A percentile compares a stretch with the other conserved stretches of the same genome.
phyloP scores from a whole-genome alignment of 1,140 invertebrate species.

The Hirudo medicinalis region DNA sequence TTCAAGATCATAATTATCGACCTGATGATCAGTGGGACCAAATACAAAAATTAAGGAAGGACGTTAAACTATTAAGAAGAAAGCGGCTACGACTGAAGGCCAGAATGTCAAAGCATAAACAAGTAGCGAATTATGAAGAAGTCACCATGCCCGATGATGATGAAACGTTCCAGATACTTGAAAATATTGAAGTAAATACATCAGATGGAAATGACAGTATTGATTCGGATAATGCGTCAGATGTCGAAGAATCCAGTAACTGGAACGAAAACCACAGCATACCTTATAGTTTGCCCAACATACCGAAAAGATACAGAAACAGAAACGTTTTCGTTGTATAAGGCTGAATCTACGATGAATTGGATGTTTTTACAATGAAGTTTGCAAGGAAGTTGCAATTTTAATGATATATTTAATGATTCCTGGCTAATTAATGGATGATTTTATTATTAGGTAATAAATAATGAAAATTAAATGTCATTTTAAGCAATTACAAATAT shows the following conservation, averaged over 20 bases:
- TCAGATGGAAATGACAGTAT: neutral
- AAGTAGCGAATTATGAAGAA: neutral
- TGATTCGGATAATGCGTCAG: neutral
- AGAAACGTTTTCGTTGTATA: too few species aligned
- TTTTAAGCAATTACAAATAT: too few species aligned
- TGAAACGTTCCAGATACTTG: neutral
- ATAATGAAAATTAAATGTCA: too few species aligned
- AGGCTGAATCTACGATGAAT: too few species aligned
- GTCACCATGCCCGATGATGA: neutral
- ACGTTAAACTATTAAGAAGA: neutral
- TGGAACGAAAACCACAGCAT: too few species aligned
- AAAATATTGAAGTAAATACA: neutral
- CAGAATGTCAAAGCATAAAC: neutral
- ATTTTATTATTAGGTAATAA: too few species aligned
- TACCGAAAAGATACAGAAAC: too few species aligned
- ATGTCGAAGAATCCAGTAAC: neutral
- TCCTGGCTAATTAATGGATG: too few species aligned
- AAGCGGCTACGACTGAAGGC: neutral
- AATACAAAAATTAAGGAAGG: neutral
- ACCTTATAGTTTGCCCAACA: too few species aligned
- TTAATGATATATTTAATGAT: too few species aligned
- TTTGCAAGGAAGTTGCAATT: too few species aligned
- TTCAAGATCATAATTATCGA: neutral
- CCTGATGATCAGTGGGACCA: conserved; percentile 6
- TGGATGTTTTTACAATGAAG: too few species aligned